Evolutionary conservation across 2,888 invertebrate species (phyloP), one percentile per base, ranked within the genome.

Genomic region (Daptonema setosum): DNA sequence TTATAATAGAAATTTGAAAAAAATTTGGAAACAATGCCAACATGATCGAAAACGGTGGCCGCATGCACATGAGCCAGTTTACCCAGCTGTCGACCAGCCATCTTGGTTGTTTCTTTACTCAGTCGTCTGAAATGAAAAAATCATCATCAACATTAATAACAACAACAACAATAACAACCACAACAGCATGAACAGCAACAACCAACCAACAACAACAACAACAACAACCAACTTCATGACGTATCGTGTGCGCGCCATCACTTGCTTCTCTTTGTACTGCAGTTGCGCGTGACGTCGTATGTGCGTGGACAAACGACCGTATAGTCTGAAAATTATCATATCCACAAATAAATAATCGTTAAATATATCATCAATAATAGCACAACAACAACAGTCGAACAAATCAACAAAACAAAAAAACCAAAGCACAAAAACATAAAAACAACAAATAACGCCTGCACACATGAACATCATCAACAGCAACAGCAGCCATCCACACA

Each of bases 61-160:
- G 99, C 95, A 50, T 90, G 86, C 54, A 86, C 87, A 71, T 97
- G 95, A 28, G 90, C 87, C 35, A 95, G 76, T 76, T 99, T 99
- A 20, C 95, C 97, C 61, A 99, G 84, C 53, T 85, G 81, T 58
- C 97, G 78, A 0, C 97, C 97, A 60, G 90, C 85, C 1, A 86
- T 87, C 72, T 95, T 97, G 5, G 93, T 87, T 67, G 91, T 97
- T 72, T 99, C 97, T 71, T 97, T 99, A 65, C 90, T 90, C 43
- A 78, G 65, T n/a, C 78, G 72, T 62, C 74, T 76, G 60, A 43
- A 65, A 45, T 25, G 45, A 54, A 52, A 56, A 54, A n/a, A 26
- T 50, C 17, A 35, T 30, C 22, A 22, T 47, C 22, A 11, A 17
- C 17, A 47, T 20, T 22, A 47, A n/a, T 5, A 47, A 47, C 35